Conservation (phyloP, 2,113 vertebrate species). For the Shinisaurus crocodilurus region DNA sequence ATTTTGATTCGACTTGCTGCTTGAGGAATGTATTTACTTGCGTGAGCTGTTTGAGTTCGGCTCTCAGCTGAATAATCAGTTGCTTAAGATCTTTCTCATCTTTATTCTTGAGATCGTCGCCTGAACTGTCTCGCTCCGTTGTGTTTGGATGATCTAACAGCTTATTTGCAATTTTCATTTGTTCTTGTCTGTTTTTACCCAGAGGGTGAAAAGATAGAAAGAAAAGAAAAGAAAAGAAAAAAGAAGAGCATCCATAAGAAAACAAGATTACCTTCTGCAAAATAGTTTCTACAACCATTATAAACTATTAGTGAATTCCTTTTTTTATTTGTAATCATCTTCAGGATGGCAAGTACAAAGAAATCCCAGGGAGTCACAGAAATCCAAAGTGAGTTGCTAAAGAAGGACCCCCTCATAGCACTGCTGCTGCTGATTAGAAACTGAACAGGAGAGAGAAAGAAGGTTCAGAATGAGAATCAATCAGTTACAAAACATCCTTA, state of each 20-base stretch:
- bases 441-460: background rate
- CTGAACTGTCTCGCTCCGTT: conserved; percentile 76
- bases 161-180: conserved; percentile 70
- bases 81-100: conserved; percentile 76
- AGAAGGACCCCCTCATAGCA: background rate
- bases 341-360: conserved; percentile 26
- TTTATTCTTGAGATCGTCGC: conserved; percentile 77
- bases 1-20: conserved; percentile 69
- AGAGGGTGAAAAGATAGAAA: background rate
- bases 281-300: conserved; percentile 26
- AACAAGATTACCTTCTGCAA: conserved; percentile 45
- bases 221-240: conserved; percentile 39
- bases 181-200: conserved; percentile 72
- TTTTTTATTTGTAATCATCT: conserved; percentile 37
- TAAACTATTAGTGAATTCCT: conserved; percentile 21
- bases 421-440: background rate
- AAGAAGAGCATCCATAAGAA: conserved; percentile 53
- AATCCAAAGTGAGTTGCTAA: background rate
- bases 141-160: conserved; percentile 77
- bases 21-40: conserved; percentile 73
- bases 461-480: background rate
- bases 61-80: conserved; percentile 75
- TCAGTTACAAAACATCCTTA: background rate
- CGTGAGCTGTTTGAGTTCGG: conserved; percentile 70
- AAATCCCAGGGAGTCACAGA: background rate